Conservation (phyloP, 2,888 invertebrate genomes). For the Caenorhabditis drosophilae region DNA sequence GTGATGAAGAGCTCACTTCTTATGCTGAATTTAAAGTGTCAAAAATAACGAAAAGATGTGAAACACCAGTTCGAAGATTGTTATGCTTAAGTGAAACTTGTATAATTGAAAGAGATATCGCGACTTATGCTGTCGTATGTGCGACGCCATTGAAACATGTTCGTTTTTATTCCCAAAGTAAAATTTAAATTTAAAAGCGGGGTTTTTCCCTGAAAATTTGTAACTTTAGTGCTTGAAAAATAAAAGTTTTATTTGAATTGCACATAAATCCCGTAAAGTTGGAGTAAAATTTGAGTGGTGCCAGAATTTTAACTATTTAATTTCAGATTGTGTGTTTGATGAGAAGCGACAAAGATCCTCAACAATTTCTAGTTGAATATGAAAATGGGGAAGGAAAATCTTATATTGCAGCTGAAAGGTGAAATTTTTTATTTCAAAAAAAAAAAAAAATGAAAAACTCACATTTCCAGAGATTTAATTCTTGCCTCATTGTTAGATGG, state of each 20-base stretch:
- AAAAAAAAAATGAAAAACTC: too few species aligned
- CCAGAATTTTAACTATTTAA: too few species aligned
- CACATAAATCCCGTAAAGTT: too few species aligned
- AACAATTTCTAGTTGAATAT: conserved; percentile 91
- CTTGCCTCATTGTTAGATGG: conserved; percentile 94
- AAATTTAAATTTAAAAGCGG: not conserved
- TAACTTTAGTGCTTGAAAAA: too few species aligned
- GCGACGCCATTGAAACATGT: conserved; percentile 75
- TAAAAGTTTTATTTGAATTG: too few species aligned
- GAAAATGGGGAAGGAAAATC: conserved; percentile 86
- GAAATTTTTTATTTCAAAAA: too few species aligned
- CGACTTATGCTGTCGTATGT: conserved; percentile 91
- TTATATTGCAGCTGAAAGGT: conserved; percentile 90
- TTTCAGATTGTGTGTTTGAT: conserved; percentile 88
- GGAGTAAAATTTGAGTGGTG: too few species aligned
- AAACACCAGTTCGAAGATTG: conserved; percentile 80
- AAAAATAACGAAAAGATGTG: conserved; percentile 84
- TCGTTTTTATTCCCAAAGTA: conserved; percentile 40
- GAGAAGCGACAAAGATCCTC: conserved; percentile 86
- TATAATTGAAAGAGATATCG: conserved; percentile 92
- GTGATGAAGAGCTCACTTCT: conserved; percentile 93
- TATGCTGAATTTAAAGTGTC: conserved; percentile 94
- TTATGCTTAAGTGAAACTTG: conserved; percentile 89
- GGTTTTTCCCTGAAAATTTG: not conserved
- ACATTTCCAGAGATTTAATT: too few species aligned